phyloP scores from a whole-genome alignment of 1,140 invertebrate genomes.

The Aphaenogaster rudis region DNA sequence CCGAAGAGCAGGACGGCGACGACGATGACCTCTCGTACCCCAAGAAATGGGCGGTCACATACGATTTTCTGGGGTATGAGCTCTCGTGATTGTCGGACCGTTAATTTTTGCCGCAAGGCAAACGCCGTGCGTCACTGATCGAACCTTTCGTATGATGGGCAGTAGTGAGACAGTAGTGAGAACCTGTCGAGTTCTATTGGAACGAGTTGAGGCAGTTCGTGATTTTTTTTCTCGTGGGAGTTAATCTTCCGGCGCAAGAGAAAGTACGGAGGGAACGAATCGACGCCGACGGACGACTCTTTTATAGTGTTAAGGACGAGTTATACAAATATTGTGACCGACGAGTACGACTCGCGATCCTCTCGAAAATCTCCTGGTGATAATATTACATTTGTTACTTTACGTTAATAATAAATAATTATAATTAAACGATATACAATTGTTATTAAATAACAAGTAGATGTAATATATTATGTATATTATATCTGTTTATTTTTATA shows the following conservation, averaged over 20 bases:
- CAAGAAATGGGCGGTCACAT: not conserved
- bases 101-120: conserved; percentile 24
- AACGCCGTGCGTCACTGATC: not conserved
- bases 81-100: not conserved
- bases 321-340: conserved; percentile 44
- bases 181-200: not conserved
- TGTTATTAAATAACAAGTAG: conserved; percentile 12
- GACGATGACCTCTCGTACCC: not conserved
- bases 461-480: conserved; percentile 17
- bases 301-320: conserved; percentile 11
- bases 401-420: conserved; percentile 23
- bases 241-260: not conserved
- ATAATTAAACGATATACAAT: not conserved
- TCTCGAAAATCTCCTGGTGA: conserved; percentile 1
- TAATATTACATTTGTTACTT: conserved; percentile 15
- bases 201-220: not conserved
- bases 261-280: conserved; percentile 16
- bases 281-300: not conserved
- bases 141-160: not conserved
- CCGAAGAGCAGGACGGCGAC: conserved; percentile 25
- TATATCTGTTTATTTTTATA: conserved; percentile 6
- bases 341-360: conserved; percentile 51
- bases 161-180: conserved; percentile 1
- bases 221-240: conserved; percentile 24
- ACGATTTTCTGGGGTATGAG: not conserved